Conservation (phyloP, 2,797 vertebrate genomes). For the Hyperoplus immaculatus region DNA sequence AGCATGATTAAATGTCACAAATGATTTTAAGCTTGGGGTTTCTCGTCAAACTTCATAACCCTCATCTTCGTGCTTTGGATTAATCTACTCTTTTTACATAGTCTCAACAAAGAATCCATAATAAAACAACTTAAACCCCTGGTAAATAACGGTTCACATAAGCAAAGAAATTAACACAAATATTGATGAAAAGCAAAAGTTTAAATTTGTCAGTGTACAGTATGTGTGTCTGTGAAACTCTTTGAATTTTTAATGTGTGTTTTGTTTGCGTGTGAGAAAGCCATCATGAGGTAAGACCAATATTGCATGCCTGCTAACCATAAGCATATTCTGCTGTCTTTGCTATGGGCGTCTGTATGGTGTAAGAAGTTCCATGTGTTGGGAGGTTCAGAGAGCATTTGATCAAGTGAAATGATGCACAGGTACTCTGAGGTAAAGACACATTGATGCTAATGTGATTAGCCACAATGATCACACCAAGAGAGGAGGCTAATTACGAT, state of each 20-base stretch:
- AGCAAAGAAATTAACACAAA: background rate
- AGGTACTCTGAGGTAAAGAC: conserved; percentile 68
- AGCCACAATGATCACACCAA: conserved; percentile 44
- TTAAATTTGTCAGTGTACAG: background rate
- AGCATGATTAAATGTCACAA: conserved; percentile 54
- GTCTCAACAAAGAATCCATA: background rate
- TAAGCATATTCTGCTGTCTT: conserved; percentile 53
- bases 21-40: conserved; percentile 28
- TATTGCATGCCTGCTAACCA: conserved; percentile 47
- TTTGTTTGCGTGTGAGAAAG: conserved; percentile 34
- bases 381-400: conserved; percentile 45
- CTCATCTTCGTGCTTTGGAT: conserved; percentile 8
- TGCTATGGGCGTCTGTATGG: conserved; percentile 42
- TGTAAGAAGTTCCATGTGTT: conserved; percentile 67
- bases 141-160: background rate
- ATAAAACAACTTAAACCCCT: background rate
- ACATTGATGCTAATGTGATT: conserved; percentile 65
- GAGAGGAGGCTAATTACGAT: conserved; percentile 26
- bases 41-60: conserved; percentile 36
- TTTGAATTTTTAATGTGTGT: conserved; percentile 24
- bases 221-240: background rate
- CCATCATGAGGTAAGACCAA: conserved; percentile 58
- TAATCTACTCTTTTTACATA: conserved; percentile 7
- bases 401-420: conserved; percentile 50
- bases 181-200: background rate